Conservation (phyloP, 2,888 invertebrate genomes). For the Tuta absoluta region DNA sequence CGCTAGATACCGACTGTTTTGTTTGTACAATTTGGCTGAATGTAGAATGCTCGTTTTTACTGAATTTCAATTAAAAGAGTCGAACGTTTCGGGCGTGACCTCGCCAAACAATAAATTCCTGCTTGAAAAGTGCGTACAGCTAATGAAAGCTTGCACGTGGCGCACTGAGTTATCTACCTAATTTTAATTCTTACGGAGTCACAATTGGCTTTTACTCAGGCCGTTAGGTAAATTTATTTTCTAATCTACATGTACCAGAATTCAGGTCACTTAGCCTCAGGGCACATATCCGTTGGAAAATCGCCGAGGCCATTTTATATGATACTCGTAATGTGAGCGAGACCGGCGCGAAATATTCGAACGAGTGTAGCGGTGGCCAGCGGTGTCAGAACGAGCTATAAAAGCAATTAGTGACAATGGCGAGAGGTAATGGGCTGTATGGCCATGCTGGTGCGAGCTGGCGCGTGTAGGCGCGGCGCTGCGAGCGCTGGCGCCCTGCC, state of each 20-base stretch:
- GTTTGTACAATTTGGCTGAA: neutral
- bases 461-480: neutral
- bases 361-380: slow-evolving; percentile 9
- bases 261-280: slow-evolving; percentile 4
- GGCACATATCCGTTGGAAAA: slow-evolving; percentile 8
- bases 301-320: slow-evolving; percentile 18
- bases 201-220: neutral
- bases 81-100: neutral
- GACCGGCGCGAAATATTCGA: slow-evolving; percentile 14
- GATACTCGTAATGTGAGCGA: slow-evolving; percentile 7
- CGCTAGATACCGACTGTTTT: neutral
- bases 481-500: slow-evolving; percentile 22
- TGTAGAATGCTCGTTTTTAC: neutral
- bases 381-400: slow-evolving; percentile 31
- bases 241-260: neutral
- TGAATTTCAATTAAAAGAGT: slow-evolving; percentile 20
- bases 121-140: slow-evolving; percentile 11
- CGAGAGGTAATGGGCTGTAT: slow-evolving; percentile 57
- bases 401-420: slow-evolving; percentile 69
- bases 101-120: slow-evolving; percentile 7
- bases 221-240: neutral
- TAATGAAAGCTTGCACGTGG: slow-evolving; percentile 21
- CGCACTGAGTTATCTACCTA: slow-evolving; percentile 8
- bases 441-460: slow-evolving; percentile 21
- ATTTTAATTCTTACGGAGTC: slow-evolving; percentile 6